Evolutionary conservation across 2,113 vertebrate genomes (phyloP), one percentile per base, ranked within the genome.

Genomic region (Bostrychus sinensis): DNA sequence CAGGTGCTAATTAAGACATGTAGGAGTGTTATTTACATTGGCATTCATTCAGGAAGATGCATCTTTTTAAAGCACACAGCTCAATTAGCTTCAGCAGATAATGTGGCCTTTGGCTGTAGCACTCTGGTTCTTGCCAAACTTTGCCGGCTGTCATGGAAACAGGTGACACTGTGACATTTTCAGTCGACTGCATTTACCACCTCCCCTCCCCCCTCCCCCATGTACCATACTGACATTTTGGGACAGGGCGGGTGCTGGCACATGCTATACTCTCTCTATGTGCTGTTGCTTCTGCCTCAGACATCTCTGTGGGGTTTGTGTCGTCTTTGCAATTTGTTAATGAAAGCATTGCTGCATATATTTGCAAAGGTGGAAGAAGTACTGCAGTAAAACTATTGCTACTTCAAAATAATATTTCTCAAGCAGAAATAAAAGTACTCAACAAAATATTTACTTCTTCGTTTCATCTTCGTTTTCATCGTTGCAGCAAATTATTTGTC

Each of bases 141-240:
- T 86, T 77, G 51, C 70, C 51, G 73, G 86, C 85, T 88, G 86
- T 86, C 88, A 90, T 86, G 88, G 86, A 78, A 91, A 91, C 83
- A 42, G 39, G 73, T 83, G 82, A 84, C 83, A 86, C 80, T 45
- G 61, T 86, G 80, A 89, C 86, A 89, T 92, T 89, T 89, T 77
- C 82, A 86, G 69, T 64, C 50, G 70, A 65, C 55, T 59, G 79
- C 67, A 57, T 90, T 86, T 80, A 79, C 86, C 81, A 80, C 80
- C 84, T 74, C 75, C 72, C 65, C 69, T 42, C 77, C 80, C 75
- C 28, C 64, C 28, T 38, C 64, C 28, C 53, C 69, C 46, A 71
- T 72, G 69, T 78, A 66, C 19, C 64, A 58, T 73, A 66, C 75
- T 90, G 88, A 89, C 82, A 86, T 90, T 87, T 84, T 78, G 63